Base-by-base conservation (phyloP, 1,140 invertebrate species). In the Aphaenogaster ashmeadi region DNA sequence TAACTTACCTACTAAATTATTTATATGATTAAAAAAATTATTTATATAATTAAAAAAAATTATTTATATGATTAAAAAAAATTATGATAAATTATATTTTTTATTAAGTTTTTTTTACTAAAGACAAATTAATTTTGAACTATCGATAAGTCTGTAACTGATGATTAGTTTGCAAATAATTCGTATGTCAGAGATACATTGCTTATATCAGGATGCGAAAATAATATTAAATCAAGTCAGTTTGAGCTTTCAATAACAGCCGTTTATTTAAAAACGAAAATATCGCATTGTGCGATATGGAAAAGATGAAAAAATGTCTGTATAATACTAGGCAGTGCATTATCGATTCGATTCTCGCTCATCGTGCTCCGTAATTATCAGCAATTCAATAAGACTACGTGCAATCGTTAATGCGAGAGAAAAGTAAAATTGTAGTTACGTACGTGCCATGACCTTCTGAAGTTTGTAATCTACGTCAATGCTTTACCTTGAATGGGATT, bases 401-500 rank as follows among this genome's bases (percentile, higher is more conserved):
- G 13, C 8, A 44, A 27, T 69, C 64, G 4, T 80, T 80, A 67
- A 81, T 38, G 56, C 13, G 11, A 41, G 13, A 69, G 36, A 80
- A 50, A 81, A 71, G 58, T 27, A 60, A 38, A 52, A 52, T 67
- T 21, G 33, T 54, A 52, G n/a, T 11, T 38, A 33, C 7, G 3
- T 38, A 33, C 7, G 3, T 41, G n/a, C n/a, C 0, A 6, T 71
- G 21, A 71, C 50, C 79, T 81, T 81, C n/a, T 69, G 2, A 21
- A 71, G 33, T 56, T 79, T 38, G 64, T 66, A 64, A 66, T 27
- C 8, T 58, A 15, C 66, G 9, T 15, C 15, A 56, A 58, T 81
- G 38, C 50, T 69, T 81, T 64, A 52, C 60, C 78, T 81, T 81
- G 62, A n/a, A 80, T 21, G 64, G 1, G 36, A 81, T 81, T 81